Percentiles rank a stretch among this genome's conserved stretches.
Evolutionary conservation across 2,113 vertebrate genomes (phyloP).

Genomic region (Camelus dromedarius): DNA sequence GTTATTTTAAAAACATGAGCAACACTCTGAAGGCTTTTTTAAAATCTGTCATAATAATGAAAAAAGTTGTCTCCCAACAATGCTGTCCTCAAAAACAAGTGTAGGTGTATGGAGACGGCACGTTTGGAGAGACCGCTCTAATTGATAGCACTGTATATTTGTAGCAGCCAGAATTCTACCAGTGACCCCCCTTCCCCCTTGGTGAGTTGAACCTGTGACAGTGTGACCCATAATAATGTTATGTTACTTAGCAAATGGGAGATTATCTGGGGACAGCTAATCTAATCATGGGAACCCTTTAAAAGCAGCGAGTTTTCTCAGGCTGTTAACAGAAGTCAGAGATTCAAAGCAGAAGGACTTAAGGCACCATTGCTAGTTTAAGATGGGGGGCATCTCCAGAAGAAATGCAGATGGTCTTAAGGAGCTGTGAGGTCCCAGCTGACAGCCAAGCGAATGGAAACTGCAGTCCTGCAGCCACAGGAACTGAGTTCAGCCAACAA

Average conservation of each 20-base stretch:
- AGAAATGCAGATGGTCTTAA: background rate
- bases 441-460: background rate
- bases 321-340: background rate
- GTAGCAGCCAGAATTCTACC: background rate
- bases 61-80: background rate
- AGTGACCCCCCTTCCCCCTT: too few species aligned
- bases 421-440: background rate
- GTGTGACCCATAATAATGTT: background rate
- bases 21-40: background rate
- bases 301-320: conserved; percentile 22
- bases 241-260: background rate
- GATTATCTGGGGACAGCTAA: background rate
- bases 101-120: background rate
- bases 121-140: background rate
- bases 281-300: background rate
- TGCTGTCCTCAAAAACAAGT: background rate
- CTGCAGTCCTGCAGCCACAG: background rate
- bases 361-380: background rate
- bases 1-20: conserved; percentile 12
- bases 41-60: background rate
- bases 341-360: background rate
- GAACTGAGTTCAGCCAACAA: background rate
- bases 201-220: background rate
- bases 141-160: background rate
- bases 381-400: background rate